These are phyloP conservation scores for Rallus limicola DNA, from an alignment of 2,113 vertebrate genomes.

Conservation along the genomic window DNA sequence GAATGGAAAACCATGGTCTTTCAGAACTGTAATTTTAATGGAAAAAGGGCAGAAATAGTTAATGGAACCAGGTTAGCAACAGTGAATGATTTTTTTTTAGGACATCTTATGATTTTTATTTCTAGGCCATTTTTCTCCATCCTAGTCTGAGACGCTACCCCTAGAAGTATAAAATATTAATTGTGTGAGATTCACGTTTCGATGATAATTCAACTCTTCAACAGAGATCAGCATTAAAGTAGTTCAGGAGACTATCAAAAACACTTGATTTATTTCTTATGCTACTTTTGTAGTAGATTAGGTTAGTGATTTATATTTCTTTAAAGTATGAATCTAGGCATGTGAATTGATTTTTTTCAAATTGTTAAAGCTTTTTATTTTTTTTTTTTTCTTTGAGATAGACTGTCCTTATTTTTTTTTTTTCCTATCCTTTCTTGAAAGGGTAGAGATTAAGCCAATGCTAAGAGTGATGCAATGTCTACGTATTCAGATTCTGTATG, in stretches of 20 bases:
- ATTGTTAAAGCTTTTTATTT: not conserved
- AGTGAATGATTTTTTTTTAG: not conserved
- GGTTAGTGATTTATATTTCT: conserved; percentile 23
- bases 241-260: conserved; percentile 9
- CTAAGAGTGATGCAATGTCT: not conserved
- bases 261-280: conserved; percentile 20
- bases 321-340: not conserved
- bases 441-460: not conserved
- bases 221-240: not conserved
- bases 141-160: not conserved
- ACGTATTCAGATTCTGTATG: not conserved
- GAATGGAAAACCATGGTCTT: not conserved
- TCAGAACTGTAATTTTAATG: not conserved
- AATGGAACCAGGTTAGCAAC: not conserved
- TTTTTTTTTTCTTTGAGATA: not conserved
- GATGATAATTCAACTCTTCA: not conserved
- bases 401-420: not conserved
- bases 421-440: not conserved
- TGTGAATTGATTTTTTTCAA: conserved; percentile 20
- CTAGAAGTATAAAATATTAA: conserved; percentile 20
- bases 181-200: not conserved
- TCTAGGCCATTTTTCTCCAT: not conserved
- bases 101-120: not conserved
- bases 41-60: not conserved
- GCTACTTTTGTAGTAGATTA: conserved; percentile 1